Evolutionary conservation across 2,113 vertebrate genomes (phyloP).

Genomic region (Falco punctatus): DNA sequence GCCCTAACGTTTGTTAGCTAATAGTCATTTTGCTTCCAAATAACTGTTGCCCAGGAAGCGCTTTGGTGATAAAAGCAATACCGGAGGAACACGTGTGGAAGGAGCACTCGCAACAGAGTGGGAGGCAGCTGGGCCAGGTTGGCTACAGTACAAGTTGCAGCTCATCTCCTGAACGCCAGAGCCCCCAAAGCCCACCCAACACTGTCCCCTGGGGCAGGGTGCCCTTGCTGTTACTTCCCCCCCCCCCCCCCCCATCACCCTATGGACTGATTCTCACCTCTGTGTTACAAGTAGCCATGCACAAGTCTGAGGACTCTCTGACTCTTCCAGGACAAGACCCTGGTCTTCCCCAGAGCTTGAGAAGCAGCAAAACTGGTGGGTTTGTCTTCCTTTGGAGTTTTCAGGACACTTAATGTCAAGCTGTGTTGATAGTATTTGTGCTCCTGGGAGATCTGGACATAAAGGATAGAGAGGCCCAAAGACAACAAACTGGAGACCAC

Average conservation of each 20-base stretch:
- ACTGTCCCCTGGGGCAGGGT: neutral
- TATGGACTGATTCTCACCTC: neutral
- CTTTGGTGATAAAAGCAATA: neutral
- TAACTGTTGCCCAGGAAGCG: neutral
- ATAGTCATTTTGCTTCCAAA: neutral
- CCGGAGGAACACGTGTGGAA: accelerated
- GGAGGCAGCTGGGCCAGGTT: neutral
- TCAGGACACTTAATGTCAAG: neutral
- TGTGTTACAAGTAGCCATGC: neutral
- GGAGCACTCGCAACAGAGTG: neutral
- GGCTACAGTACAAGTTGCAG: neutral
- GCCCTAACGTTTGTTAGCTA: neutral
- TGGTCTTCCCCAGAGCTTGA: neutral
- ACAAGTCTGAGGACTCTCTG: neutral
- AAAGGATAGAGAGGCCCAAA: neutral
- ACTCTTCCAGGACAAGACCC: neutral
- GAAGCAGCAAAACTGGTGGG: neutral
- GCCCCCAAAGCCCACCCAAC: neutral
- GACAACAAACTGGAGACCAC: neutral
- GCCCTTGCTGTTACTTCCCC: neutral
- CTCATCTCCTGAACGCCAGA: neutral
- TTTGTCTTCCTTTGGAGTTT: neutral
- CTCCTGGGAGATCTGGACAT: neutral
- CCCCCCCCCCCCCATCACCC: too few species aligned
- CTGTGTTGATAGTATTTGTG: neutral